Evolutionary conservation across 2,113 vertebrate species (phyloP).

Genomic region (Crotalus tigris): DNA sequence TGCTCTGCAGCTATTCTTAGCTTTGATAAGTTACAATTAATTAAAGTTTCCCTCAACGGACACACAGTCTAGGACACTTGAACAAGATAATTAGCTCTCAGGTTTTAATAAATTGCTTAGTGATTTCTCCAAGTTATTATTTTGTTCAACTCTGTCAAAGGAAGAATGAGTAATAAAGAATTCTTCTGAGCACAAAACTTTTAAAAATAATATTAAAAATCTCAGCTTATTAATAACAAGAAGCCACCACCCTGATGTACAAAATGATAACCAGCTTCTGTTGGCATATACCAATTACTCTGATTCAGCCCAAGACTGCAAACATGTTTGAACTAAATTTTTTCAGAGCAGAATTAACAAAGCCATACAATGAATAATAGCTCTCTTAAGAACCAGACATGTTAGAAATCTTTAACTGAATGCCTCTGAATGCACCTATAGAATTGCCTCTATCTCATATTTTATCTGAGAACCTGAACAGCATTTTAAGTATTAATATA

Average conservation of each 20-base stretch:
- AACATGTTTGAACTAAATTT: background rate
- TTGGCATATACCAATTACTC: background rate
- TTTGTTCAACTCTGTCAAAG: background rate
- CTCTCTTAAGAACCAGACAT: background rate
- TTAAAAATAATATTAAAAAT: background rate
- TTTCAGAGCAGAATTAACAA: background rate
- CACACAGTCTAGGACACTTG: background rate
- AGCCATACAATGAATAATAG: background rate
- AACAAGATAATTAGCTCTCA: background rate
- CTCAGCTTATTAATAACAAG: conserved; percentile 5
- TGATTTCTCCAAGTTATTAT: background rate
- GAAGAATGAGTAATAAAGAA: conserved; percentile 18
- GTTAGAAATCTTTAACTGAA: background rate
- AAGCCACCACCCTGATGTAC: conserved; percentile 1
- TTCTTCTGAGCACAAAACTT: background rate
- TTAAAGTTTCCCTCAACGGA: conserved; percentile 3
- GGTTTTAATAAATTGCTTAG: background rate
- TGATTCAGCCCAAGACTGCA: background rate
- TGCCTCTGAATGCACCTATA: background rate
- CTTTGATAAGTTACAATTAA: conserved; percentile 3
- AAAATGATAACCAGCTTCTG: background rate
- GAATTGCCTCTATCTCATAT: background rate
- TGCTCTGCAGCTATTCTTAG: background rate
- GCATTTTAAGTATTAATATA: background rate
- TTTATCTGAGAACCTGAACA: background rate